These are phyloP conservation scores for Limnephilus rhombicus DNA, from an alignment of 2,888 invertebrate species.

Conservation along the genomic window DNA sequence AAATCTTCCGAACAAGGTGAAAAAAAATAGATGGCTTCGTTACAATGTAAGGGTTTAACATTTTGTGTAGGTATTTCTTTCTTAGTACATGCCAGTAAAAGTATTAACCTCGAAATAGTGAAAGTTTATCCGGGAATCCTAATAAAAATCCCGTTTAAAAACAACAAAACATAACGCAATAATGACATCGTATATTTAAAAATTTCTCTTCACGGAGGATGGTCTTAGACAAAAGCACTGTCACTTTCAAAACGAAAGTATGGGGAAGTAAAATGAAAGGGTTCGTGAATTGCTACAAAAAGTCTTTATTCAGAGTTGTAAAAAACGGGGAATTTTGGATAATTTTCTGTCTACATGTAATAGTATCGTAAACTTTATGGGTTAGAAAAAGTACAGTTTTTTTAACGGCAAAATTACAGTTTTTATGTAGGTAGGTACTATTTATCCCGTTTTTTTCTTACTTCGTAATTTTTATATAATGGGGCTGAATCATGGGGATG, in stretches of 20 bases:
- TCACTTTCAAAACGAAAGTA: constrained; percentile 35
- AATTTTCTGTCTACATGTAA: neutral
- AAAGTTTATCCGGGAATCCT: neutral
- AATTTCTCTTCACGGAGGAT: neutral
- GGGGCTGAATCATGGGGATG: neutral
- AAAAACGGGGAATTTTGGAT: neutral
- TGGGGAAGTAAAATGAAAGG: constrained; percentile 27
- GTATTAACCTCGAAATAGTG: neutral
- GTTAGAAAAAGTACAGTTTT: neutral
- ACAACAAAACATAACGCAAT: neutral
- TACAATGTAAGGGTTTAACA: neutral
- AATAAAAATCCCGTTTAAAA: constrained; percentile 9
- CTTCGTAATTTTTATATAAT: neutral
- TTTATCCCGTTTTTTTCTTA: neutral
- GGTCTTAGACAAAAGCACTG: constrained; percentile 6
- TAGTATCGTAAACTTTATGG: neutral
- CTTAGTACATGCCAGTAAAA: neutral
- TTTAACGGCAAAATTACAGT: constrained; percentile 20
- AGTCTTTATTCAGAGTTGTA: neutral
- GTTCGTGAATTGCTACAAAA: neutral
- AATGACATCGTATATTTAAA: neutral
- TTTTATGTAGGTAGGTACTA: neutral
- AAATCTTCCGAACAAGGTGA: neutral
- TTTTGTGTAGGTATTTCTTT: neutral
- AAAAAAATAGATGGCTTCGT: too few species aligned